These are phyloP conservation scores for Argentina silus DNA, from an alignment of 2,797 vertebrate genomes.

Conservation along the genomic window DNA sequence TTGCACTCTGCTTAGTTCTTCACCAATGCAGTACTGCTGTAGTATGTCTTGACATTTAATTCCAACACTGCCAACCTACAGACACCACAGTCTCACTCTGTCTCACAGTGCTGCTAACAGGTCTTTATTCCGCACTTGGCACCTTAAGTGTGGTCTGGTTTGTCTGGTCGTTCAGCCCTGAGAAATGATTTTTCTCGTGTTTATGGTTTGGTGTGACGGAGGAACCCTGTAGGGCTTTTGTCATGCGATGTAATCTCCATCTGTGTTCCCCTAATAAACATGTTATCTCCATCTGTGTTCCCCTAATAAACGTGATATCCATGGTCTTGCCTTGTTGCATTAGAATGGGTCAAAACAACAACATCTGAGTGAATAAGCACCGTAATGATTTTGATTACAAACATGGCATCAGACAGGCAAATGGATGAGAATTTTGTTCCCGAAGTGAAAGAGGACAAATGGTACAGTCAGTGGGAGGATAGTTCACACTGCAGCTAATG, in stretches of 20 bases:
- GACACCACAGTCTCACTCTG: background rate
- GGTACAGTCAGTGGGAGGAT: no score
- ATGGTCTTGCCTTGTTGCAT: background rate
- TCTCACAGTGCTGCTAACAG: background rate
- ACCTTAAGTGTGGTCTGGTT: background rate
- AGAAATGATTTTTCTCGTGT: background rate
- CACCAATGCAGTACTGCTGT: constrained; percentile 4
- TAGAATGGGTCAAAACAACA: background rate
- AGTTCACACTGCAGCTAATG: no score
- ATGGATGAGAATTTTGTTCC: background rate
- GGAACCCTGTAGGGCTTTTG: background rate
- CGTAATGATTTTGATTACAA: background rate
- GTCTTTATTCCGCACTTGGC: background rate
- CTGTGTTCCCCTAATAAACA: background rate
- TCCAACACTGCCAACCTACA: no score
- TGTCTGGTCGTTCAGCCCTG: background rate
- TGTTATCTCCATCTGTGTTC: no score
- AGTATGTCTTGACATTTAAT: background rate
- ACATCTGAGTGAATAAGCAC: background rate
- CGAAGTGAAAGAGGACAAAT: background rate
- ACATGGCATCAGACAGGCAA: background rate
- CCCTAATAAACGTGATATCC: background rate
- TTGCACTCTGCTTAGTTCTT: constrained; percentile 26
- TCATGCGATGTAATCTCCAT: no score
- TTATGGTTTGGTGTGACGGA: background rate